These are phyloP conservation scores for Mycogona germanica DNA, from an alignment of 2,888 invertebrate species.

Conservation along the genomic window DNA sequence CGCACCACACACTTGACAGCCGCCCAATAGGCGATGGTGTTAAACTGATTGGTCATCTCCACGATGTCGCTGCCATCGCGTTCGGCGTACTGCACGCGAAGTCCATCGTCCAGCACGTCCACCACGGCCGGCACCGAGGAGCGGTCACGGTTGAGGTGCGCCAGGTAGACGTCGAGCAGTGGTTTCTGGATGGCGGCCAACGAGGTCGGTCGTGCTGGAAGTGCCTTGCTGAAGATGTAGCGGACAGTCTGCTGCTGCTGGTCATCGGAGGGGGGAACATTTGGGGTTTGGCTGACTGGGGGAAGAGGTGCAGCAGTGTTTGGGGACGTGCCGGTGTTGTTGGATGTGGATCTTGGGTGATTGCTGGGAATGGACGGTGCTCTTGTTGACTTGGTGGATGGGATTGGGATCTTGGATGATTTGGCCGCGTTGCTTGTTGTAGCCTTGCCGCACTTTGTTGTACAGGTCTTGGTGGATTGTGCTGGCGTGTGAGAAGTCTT, in stretches of 20 bases:
- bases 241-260: slow-evolving; percentile 5
- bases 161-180: slow-evolving; percentile 56
- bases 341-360: too few relatives aligned
- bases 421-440: too few relatives aligned
- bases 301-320: not conserved
- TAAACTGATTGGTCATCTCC: slow-evolving; percentile 57
- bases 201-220: slow-evolving; percentile 45
- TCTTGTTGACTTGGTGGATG: too few relatives aligned
- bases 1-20: slow-evolving; percentile 36
- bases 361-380: too few relatives aligned
- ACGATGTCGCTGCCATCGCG: slow-evolving; percentile 27
- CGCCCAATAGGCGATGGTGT: slow-evolving; percentile 87
- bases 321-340: not conserved
- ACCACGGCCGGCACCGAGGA: slow-evolving; percentile 44
- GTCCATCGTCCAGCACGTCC: slow-evolving; percentile 53
- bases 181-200: slow-evolving; percentile 70
- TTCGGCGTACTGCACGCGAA: slow-evolving; percentile 47
- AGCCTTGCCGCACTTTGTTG: too few relatives aligned
- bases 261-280: too few relatives aligned
- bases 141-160: slow-evolving; percentile 39
- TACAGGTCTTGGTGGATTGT: too few relatives aligned
- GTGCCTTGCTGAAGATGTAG: slow-evolving; percentile 4
- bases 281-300: too few relatives aligned
- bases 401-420: too few relatives aligned
- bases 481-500: too few relatives aligned